Conservation (phyloP, 2,797 vertebrate species). For the Chiroxiphia lanceolata region DNA sequence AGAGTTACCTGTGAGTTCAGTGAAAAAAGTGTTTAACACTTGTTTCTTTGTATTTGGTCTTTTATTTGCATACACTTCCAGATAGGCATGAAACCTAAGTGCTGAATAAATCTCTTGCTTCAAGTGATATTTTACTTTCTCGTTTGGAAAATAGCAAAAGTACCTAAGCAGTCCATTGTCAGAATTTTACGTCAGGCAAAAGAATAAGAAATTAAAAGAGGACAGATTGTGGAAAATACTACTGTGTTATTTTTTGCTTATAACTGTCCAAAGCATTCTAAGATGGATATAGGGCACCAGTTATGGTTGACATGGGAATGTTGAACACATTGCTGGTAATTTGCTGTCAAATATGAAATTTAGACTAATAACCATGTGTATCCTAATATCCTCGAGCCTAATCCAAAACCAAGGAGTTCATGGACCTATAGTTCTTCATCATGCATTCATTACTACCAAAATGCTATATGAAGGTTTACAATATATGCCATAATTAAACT, state of each 20-base stretch:
- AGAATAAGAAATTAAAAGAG: neutral
- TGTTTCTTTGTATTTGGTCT: neutral
- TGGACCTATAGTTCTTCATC: neutral
- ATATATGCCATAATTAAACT: neutral
- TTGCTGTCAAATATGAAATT: neutral
- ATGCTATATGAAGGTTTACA: neutral
- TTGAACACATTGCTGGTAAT: neutral
- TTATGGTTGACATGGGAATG: neutral
- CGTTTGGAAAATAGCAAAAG: neutral
- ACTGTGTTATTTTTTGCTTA: neutral
- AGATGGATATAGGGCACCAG: neutral
- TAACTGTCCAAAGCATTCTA: neutral
- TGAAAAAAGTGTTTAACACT: neutral
- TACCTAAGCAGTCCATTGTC: neutral
- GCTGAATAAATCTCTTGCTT: neutral
- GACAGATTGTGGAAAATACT: neutral
- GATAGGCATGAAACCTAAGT: neutral
- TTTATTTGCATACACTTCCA: neutral
- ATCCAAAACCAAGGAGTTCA: neutral
- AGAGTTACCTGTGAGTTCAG: neutral
- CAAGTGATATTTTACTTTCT: neutral
- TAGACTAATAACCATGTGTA: neutral
- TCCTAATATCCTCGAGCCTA: neutral
- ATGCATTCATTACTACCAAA: neutral
- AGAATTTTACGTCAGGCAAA: neutral